Percentiles rank a stretch among this genome's conserved stretches.
These are phyloP conservation scores for Progne subis DNA, from an alignment of 2,113 vertebrate species.

Conservation along the genomic window DNA sequence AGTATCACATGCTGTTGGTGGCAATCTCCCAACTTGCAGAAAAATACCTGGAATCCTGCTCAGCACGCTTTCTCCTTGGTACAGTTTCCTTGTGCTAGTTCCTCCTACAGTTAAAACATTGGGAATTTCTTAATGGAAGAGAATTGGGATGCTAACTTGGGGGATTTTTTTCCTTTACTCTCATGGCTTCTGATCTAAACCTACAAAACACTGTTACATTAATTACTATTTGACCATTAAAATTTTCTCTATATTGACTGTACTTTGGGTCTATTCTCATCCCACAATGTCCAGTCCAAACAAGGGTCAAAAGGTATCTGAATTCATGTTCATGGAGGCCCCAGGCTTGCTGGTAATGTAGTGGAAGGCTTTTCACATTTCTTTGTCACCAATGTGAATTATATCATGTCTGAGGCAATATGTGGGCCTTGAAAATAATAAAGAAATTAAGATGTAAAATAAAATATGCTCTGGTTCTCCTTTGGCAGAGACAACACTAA, in stretches of 20 bases:
- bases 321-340: neutral
- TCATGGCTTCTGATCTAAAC: neutral
- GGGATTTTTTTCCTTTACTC: neutral
- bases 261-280: neutral
- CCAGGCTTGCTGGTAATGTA: neutral
- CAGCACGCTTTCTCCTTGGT: neutral
- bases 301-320: neutral
- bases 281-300: neutral
- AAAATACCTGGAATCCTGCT: neutral
- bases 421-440: neutral
- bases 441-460: conserved; percentile 12
- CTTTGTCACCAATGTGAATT: neutral
- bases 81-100: neutral
- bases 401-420: neutral
- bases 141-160: neutral
- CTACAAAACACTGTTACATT: neutral
- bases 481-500: conserved; percentile 28
- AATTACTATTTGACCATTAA: neutral
- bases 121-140: neutral
- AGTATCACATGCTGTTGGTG: neutral
- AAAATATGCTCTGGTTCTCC: neutral
- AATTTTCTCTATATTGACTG: neutral
- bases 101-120: neutral
- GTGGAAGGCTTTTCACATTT: neutral
- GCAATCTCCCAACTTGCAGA: neutral